These are phyloP conservation scores for Malurus alboscapulatus DNA, from an alignment of 2,113 vertebrate genomes.

Conservation along the genomic window DNA sequence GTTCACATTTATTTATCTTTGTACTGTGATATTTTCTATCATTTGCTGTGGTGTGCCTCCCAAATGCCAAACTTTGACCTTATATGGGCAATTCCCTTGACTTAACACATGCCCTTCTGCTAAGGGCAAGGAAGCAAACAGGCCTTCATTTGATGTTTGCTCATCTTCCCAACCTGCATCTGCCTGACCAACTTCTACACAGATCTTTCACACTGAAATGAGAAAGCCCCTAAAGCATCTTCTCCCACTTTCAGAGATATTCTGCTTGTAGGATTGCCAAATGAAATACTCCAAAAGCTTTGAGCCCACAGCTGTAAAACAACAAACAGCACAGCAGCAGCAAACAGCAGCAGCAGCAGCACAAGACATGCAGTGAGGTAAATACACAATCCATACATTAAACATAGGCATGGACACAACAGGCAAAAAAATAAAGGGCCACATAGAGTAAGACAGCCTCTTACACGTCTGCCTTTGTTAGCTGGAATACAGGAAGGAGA, in stretches of 20 bases:
- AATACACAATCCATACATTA: conserved; percentile 52
- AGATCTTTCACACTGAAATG: background rate
- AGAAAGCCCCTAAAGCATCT: background rate
- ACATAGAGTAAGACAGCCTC: conserved; percentile 79
- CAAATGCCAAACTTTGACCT: background rate
- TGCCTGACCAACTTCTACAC: background rate
- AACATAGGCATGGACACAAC: conserved; percentile 69
- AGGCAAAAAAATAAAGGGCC: conserved; percentile 68
- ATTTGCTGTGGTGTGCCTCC: background rate
- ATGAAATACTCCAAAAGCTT: conserved; percentile 63
- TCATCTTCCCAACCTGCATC: background rate
- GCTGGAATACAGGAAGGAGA: conserved; percentile 92
- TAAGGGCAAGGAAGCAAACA: background rate
- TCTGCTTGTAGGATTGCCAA: background rate
- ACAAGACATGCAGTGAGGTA: conserved; percentile 68
- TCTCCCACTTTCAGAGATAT: background rate
- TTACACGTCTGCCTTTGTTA: conserved; percentile 99
- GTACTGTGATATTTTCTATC: background rate
- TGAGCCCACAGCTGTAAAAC: conserved; percentile 56
- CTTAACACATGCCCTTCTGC: background rate
- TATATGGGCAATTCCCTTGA: background rate
- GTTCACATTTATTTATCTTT: background rate
- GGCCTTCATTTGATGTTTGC: background rate
- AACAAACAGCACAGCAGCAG: conserved; percentile 50
- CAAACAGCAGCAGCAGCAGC: conserved; percentile 44